Evolutionary conservation across 2,888 invertebrate species (phyloP), one percentile per base, ranked within the genome.

Genomic region (Oligia strigilis): DNA sequence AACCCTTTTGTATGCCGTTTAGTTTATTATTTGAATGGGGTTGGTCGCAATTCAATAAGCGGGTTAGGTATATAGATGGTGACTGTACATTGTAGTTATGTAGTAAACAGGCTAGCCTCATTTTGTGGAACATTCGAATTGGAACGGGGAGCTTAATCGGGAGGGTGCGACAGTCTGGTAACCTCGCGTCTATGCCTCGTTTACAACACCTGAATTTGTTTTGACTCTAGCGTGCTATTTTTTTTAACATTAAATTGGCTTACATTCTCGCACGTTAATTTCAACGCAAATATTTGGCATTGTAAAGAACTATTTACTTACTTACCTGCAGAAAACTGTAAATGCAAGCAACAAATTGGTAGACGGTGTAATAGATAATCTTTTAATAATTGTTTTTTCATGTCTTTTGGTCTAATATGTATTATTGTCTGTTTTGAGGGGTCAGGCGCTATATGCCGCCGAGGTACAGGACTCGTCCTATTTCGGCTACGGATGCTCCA

Each of bases 141-240:
- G 88, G 78, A 90, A 86, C 84, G 91, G 91, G 92, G 91, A 90
- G 91, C 88, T 90, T 87, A 91, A 91, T 91, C 90, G 85, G 88
- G 86, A 92, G 94, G 94, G 94, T 92, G 94, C 91, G 92, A 92
- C 92, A 91, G 92, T 90, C 92, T 92, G 92, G 90, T 88, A 85
- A 88, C 84, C 83, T 88, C 83, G 85, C 77, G 88, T 89, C 90
- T 88, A 88, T 91, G 93, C 88, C 72, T 62, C 82, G 90, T 92
- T 92, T 83, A 87, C 71, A 81, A 87, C 71, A 81, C 65, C 60
- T 36, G 71, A 74, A 60, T 66, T 49, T 62, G 65, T 58, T 58
- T 79, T 78, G 55, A 49, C 14, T 80, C 75, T 80, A 40, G 75
- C 80, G n/a, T 67, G 73, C 49, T 81, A 74, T 67, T 74, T 79